Conservation (phyloP, 2,888 invertebrate genomes). For the Tetragonisca angustula region DNA sequence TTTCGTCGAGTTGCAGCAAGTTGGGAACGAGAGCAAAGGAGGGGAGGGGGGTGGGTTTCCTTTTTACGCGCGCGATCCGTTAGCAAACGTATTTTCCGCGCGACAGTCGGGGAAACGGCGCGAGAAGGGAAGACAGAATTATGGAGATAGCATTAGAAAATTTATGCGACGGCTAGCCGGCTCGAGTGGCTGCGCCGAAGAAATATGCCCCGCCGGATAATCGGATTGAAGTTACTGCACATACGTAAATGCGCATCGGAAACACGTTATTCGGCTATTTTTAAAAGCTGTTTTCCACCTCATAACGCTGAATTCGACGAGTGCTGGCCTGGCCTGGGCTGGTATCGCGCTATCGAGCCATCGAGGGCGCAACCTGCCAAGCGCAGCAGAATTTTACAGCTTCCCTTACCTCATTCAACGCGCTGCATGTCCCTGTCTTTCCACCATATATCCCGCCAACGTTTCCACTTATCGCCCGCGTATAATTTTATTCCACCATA, state of each 20-base stretch:
- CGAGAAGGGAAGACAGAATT: conserved; percentile 35
- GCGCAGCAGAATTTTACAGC: conserved; percentile 63
- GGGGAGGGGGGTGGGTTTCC: not conserved
- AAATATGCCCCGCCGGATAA: conserved; percentile 53
- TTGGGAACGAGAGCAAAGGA: no score
- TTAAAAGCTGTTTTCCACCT: conserved; percentile 67
- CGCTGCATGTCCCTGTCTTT: conserved; percentile 40
- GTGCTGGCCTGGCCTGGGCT: conserved; percentile 23
- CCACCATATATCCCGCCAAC: conserved; percentile 19
- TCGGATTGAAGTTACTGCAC: conserved; percentile 56
- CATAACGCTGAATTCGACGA: conserved; percentile 65
- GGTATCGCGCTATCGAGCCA: not conserved
- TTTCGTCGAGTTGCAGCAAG: not conserved
- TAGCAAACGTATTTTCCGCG: conserved; percentile 20
- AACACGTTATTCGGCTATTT: conserved; percentile 63
- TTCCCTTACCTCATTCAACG: conserved; percentile 35
- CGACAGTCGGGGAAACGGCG: conserved; percentile 26
- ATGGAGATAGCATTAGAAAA: conserved; percentile 57
- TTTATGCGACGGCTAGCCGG: conserved; percentile 50
- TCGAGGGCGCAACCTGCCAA: conserved; percentile 45
- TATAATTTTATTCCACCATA: conserved; percentile 24
- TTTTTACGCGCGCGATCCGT: conserved; percentile 22
- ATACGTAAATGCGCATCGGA: conserved; percentile 60
- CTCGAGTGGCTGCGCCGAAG: conserved; percentile 32
- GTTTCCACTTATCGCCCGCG: conserved; percentile 34